A percentile compares a stretch with the other conserved stretches of the same genome.
Conservation (phyloP, 1,140 invertebrate species). For the Ceratoteleas bidentatus region DNA sequence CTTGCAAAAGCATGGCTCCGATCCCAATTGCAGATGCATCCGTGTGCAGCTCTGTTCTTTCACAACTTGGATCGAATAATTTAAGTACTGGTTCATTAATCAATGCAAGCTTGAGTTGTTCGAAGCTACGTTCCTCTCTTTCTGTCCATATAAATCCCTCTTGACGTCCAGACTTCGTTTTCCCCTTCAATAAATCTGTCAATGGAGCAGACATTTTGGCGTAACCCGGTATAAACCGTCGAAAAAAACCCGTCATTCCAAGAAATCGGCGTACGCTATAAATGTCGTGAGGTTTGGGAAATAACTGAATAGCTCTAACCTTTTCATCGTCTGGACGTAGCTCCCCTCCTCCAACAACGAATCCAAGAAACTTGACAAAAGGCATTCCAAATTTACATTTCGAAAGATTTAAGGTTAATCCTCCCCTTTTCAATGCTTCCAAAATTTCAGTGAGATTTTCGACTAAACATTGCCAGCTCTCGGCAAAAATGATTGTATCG, state of each 20-base stretch:
- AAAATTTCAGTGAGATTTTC: not conserved
- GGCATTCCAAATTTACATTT: constrained; percentile 1
- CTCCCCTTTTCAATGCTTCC: not conserved
- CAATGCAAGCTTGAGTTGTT: not conserved
- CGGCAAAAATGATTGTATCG: not conserved
- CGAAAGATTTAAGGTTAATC: not conserved
- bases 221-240: not conserved
- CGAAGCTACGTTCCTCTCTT: not conserved
- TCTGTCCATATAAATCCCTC: not conserved
- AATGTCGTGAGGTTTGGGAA: not conserved
- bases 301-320: not conserved
- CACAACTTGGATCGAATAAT: not conserved
- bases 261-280: not conserved
- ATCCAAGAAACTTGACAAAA: not conserved
- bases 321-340: not conserved
- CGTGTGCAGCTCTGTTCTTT: not conserved
- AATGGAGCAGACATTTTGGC: not conserved
- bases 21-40: not conserved
- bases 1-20: not conserved
- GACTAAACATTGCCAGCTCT: not conserved
- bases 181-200: not conserved
- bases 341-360: not conserved
- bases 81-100: not conserved
- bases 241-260: not conserved
- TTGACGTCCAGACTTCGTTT: not conserved